Conservation (phyloP, 2,113 vertebrate species). For the Xiphias gladius region DNA sequence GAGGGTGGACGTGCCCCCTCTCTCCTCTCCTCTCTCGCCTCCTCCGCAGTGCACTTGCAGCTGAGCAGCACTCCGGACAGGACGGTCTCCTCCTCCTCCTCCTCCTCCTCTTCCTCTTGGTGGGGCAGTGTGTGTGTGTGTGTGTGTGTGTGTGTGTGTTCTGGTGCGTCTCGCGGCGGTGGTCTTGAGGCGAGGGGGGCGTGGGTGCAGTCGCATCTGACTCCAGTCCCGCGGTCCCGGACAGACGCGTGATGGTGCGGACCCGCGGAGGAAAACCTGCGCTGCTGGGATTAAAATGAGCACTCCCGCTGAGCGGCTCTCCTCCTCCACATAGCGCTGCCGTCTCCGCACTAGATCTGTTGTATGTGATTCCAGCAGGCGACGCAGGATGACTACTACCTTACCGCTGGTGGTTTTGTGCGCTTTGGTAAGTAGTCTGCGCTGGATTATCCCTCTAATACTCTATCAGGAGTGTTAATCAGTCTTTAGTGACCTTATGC, state of each 20-base stretch:
- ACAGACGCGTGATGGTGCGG: constrained; percentile 55
- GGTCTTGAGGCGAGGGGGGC: constrained; percentile 3
- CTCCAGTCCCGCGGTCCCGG: constrained; percentile 65
- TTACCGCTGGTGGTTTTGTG: constrained; percentile 74
- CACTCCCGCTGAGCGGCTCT: constrained; percentile 62
- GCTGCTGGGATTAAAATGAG: constrained; percentile 77
- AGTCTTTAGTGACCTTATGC: not conserved
- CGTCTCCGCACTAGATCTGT: constrained; percentile 52
- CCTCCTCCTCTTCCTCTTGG: not conserved
- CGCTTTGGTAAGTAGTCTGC: constrained; percentile 78
- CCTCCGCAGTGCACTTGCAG: constrained; percentile 79
- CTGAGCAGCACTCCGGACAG: constrained; percentile 73
- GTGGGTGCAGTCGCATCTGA: constrained; percentile 54
- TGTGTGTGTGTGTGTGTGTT: no score
- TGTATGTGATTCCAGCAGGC: constrained; percentile 59
- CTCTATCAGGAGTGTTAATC: not conserved
- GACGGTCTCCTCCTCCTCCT: constrained; percentile 59
- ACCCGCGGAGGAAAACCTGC: constrained; percentile 61
- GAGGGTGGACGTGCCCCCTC: constrained; percentile 61
- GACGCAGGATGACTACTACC: constrained; percentile 78
- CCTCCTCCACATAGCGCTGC: constrained; percentile 66
- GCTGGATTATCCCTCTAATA: not conserved
- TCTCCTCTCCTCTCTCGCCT: constrained; percentile 25
- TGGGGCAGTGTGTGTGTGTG: not conserved
- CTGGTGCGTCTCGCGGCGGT: no score